phyloP scores from a whole-genome alignment of 2,888 invertebrate species.

The Trissonchulus sp. region DNA sequence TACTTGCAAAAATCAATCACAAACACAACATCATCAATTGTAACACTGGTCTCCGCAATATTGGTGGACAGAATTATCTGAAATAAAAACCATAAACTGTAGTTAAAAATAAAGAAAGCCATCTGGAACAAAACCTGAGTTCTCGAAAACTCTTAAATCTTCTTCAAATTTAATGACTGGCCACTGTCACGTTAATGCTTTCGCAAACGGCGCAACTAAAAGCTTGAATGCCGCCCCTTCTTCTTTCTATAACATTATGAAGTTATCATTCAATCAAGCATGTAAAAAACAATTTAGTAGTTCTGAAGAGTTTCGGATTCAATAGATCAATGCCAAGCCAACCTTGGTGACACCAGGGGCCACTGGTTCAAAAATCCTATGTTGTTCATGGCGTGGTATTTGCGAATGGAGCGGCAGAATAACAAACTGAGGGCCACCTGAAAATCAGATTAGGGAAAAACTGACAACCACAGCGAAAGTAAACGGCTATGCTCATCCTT shows the following conservation, averaged over 20 bases:
- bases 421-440: constrained; percentile 63
- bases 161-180: too few species aligned
- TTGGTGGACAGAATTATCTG: constrained; percentile 92
- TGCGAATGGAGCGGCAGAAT: constrained; percentile 95
- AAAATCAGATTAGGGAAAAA: constrained; percentile 30
- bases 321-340: too few species aligned
- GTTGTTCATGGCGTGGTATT: constrained; percentile 88
- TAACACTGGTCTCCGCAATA: constrained; percentile 95
- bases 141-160: too few species aligned
- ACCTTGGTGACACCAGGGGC: constrained; percentile 77
- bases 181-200: too few species aligned
- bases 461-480: neutral
- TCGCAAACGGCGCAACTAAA: too few species aligned
- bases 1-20: constrained; percentile 91
- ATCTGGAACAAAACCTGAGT: neutral
- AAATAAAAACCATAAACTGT: constrained; percentile 34
- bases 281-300: too few species aligned
- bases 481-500: too few species aligned
- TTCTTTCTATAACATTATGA: too few species aligned
- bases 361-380: constrained; percentile 77
- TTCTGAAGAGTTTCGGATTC: too few species aligned
- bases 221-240: too few species aligned
- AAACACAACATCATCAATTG: constrained; percentile 95
- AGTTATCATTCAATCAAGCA: too few species aligned
- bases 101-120: neutral